Conservation (phyloP, 2,888 invertebrate species). For the Argyra leucocephala region DNA sequence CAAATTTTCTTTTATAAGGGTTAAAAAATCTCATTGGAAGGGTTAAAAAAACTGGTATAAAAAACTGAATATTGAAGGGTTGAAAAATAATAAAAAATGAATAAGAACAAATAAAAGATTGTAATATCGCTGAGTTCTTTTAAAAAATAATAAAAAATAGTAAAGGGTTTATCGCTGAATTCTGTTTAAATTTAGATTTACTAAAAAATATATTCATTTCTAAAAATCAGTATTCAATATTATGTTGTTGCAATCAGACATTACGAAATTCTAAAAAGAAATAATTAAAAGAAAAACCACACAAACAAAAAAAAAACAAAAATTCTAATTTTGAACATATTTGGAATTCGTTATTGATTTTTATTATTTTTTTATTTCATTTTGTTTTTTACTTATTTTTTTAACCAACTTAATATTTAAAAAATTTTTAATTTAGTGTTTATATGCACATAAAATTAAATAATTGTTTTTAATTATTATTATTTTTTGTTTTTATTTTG, state of each 20-base stretch:
- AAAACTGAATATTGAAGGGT: not conserved
- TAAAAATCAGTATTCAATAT: not conserved
- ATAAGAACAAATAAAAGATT: no score
- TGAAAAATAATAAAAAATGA: not conserved
- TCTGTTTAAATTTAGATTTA: no score
- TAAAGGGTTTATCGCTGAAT: no score
- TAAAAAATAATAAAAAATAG: no score
- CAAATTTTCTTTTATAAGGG: not conserved
- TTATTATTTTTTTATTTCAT: not conserved
- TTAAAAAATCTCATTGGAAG: conserved; percentile 6
- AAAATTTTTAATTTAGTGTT: not conserved
- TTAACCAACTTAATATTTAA: not conserved
- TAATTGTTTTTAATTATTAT: conserved; percentile 1
- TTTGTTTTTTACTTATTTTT: not conserved
- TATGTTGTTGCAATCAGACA: not conserved
- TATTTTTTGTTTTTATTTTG: no score
- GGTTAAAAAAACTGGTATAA: not conserved
- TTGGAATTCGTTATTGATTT: no score
- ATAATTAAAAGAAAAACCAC: no score
- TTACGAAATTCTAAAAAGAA: not conserved
- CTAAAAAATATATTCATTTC: no score
- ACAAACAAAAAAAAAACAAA: no score
- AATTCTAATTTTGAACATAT: no score
- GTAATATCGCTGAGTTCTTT: no score
- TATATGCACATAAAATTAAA: conserved; percentile 1